These are phyloP conservation scores for Nematolebias whitei DNA, from an alignment of 2,113 vertebrate genomes.

Conservation along the genomic window DNA sequence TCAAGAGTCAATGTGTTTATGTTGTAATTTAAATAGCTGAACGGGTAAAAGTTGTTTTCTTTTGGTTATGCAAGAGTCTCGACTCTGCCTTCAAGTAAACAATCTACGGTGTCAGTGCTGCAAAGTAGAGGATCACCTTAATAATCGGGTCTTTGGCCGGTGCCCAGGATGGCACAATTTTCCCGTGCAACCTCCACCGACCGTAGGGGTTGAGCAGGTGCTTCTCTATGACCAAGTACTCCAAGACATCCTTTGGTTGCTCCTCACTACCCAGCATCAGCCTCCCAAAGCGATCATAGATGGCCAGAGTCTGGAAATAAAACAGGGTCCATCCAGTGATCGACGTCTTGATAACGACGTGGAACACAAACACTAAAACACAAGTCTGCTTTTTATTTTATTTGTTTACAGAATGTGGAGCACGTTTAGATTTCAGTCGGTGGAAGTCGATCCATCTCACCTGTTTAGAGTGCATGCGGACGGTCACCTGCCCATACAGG, in stretches of 20 bases:
- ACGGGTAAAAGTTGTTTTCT: no score
- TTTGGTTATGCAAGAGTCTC: no score
- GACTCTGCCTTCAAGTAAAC: no score
- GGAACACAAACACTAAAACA: not conserved
- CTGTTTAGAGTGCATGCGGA: conserved; percentile 92
- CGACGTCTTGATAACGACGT: not conserved
- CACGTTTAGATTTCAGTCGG: not conserved
- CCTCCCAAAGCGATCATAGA: conserved; percentile 95
- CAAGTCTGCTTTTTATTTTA: no score
- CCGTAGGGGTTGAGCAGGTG: conserved; percentile 86
- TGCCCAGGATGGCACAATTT: conserved; percentile 82
- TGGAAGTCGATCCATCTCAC: no score
- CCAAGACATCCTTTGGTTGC: conserved; percentile 87
- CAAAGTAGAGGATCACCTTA: conserved; percentile 81
- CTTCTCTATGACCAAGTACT: conserved; percentile 92
- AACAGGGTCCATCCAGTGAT: not conserved
- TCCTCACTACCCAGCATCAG: conserved; percentile 91
- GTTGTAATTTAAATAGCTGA: no score
- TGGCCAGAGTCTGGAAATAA: conserved; percentile 82
- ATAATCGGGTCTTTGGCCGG: conserved; percentile 87
- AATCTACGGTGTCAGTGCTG: not conserved
- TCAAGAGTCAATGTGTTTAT: no score
- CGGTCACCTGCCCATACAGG: conserved; percentile 90
- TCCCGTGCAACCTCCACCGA: conserved; percentile 79
- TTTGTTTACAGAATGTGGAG: not conserved